Conservation (phyloP, 2,113 vertebrate genomes). For the Microcebus jonahi region DNA sequence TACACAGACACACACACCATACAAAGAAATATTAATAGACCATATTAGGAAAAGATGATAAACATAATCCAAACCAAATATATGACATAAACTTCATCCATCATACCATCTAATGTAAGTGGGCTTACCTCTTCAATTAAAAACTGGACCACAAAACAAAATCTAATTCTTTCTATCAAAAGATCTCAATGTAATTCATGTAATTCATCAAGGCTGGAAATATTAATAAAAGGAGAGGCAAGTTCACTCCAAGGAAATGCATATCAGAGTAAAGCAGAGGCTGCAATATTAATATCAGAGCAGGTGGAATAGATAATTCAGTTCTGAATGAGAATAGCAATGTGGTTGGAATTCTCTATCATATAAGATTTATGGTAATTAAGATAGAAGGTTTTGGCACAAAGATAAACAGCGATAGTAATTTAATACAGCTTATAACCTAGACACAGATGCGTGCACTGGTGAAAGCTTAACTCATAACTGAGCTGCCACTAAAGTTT, state of each 20-base stretch:
- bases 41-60: background rate
- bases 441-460: background rate
- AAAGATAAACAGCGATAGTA: background rate
- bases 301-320: background rate
- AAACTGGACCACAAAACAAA: background rate
- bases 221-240: background rate
- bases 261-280: background rate
- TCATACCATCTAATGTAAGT: background rate
- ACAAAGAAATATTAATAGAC: background rate
- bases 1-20: background rate
- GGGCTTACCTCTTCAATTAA: background rate
- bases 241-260: background rate
- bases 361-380: background rate
- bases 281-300: background rate
- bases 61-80: background rate
- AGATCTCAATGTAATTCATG: background rate
- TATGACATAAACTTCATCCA: background rate
- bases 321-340: background rate
- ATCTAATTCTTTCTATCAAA: background rate
- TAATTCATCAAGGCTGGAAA: background rate
- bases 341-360: background rate
- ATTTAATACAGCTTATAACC: background rate
- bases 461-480: background rate
- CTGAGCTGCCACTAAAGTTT: background rate
- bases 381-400: background rate